A percentile compares a stretch with the other conserved stretches of the same genome.
These are phyloP conservation scores for Acleris literana DNA, from an alignment of 2,888 invertebrate species.

Conservation along the genomic window DNA sequence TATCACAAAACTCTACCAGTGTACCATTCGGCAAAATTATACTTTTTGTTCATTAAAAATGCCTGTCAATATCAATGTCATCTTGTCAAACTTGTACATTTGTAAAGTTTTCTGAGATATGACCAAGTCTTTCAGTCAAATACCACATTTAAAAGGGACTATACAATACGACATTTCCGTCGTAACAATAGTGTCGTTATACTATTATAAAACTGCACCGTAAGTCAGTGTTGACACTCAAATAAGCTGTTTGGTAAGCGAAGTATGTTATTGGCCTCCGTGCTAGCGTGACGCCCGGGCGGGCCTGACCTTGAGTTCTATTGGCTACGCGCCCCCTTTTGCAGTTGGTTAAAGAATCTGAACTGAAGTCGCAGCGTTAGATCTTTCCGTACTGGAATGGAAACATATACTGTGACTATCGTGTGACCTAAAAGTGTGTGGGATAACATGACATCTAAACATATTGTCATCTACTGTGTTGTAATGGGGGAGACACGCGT, in stretches of 20 bases:
- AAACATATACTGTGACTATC: conserved; percentile 74
- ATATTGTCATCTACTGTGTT: background rate
- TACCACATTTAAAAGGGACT: background rate
- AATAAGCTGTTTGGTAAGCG: conserved; percentile 73
- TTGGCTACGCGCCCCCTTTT: conserved; percentile 94
- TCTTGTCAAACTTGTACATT: no score
- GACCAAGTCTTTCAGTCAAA: background rate
- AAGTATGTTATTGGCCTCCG: conserved; percentile 74
- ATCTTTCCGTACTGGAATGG: conserved; percentile 96
- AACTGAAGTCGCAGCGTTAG: conserved; percentile 97
- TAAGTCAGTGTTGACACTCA: conserved; percentile 66
- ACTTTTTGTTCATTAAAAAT: no score
- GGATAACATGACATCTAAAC: conserved; percentile 13
- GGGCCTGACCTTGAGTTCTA: conserved; percentile 81
- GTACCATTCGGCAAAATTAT: no score
- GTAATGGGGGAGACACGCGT: conserved; percentile 53
- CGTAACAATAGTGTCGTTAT: background rate
- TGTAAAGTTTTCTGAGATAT: no score
- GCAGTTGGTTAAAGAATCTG: conserved; percentile 97
- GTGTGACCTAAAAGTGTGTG: conserved; percentile 47
- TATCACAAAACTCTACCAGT: no score
- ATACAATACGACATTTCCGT: background rate
- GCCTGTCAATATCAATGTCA: no score
- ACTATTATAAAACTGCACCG: conserved; percentile 67
- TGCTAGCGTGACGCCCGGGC: conserved; percentile 68